Percentiles rank a stretch among this genome's conserved stretches.
Evolutionary conservation across 2,888 invertebrate species (phyloP).

Genomic region (Phlogophora meticulosa): DNA sequence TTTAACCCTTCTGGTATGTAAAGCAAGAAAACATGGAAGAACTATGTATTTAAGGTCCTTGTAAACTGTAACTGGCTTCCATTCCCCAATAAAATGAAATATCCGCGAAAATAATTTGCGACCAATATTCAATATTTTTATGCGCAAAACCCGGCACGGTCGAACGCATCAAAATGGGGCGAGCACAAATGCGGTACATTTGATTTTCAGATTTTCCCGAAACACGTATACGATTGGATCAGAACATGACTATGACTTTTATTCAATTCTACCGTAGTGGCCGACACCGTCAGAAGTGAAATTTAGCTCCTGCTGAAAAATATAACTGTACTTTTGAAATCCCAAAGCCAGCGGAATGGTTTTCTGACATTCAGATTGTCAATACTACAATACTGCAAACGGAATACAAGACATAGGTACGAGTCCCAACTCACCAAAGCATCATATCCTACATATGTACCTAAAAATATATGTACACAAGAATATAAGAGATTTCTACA

Average conservation of each 20-base stretch:
- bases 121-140: conserved; percentile 23
- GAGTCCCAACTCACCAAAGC: background rate
- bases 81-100: background rate
- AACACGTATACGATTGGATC: conserved; percentile 41
- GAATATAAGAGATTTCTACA: no score
- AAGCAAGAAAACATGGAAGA: no score
- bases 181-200: conserved; percentile 24
- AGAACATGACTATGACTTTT: conserved; percentile 46
- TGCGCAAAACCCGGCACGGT: conserved; percentile 12
- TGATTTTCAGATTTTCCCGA: conserved; percentile 56
- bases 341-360: background rate
- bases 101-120: background rate
- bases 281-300: conserved; percentile 25
- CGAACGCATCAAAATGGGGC: conserved; percentile 11
- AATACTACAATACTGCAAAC: background rate
- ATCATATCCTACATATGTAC: no score
- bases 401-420: background rate
- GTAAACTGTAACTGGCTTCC: no score
- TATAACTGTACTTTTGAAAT: conserved; percentile 21
- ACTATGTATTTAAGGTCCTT: no score
- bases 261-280: conserved; percentile 35
- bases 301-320: conserved; percentile 34
- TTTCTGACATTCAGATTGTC: conserved; percentile 2
- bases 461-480: no score
- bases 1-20: no score